Base-by-base conservation (phyloP, 2,797 vertebrate genomes). In the Poecilia picta region DNA sequence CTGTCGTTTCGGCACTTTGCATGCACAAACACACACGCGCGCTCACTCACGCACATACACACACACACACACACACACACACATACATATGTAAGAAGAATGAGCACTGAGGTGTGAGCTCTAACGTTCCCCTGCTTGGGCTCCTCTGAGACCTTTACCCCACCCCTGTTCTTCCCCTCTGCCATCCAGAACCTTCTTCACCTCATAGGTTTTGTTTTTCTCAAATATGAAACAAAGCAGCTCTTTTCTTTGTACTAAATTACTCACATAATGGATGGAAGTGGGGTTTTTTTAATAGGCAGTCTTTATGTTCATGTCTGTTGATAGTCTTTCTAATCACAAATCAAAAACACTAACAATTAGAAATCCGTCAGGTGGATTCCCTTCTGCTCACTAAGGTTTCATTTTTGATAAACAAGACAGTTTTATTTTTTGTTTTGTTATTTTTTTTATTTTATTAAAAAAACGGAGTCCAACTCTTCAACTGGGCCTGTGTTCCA, bases 131-230 rank as follows among this genome's bases (percentile, higher is more conserved):
- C 78, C 80, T 41, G 20, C 62, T 79, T 76, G 64, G 8, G 45
- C 33, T 85, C 93, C 88, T 89, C 86, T 71, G 92, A 89, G 94
- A 90, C 87, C 74, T 75, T 78, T 43, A 88, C 92, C 88, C 86
- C 90, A 87, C 92, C 89, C 64, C 91, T 72, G 89, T 85, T n/a
- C 75, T 92, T 93, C 89, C 92, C 91, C 91, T 91, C 59, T 77
- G 79, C 72, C 57, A 71, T 82, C 81, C 74, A 79, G 81, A 77
- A 72, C 81, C 74, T 77, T 81, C 76, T 74, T 62, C 12, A 49
- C 33, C 57, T 59, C 53, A 71, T 85, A 87, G 89, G 91, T 94
- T 94, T 91, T 92, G 91, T 93, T 95, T 95, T 87, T 85, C 76
- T 82, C 77, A 85, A 95, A 95, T 45, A 80, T 76, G 92, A 95